A percentile compares a stretch with the other conserved stretches of the same genome.
Conservation (phyloP, 2,888 invertebrate species). For the Branchellion lobata region DNA sequence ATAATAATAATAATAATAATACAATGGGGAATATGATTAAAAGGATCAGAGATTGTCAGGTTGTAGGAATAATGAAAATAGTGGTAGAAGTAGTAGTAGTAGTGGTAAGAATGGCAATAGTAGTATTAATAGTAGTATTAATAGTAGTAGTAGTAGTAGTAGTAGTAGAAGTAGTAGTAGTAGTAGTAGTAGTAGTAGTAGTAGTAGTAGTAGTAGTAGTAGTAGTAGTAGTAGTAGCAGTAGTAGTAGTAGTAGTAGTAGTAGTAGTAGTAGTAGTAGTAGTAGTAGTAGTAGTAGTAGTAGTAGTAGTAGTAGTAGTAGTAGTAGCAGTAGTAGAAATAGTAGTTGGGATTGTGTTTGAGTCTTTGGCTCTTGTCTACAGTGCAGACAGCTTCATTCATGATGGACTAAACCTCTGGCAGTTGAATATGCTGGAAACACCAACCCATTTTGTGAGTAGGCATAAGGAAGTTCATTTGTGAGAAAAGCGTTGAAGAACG, state of each 20-base stretch:
- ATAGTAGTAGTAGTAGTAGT: conserved; percentile 17
- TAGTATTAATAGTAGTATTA: not conserved
- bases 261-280: conserved; percentile 37
- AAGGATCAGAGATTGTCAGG: not conserved
- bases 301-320: conserved; percentile 15
- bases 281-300: conserved; percentile 32
- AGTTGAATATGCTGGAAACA: no score
- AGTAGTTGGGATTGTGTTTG: conserved; percentile 17
- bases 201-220: conserved; percentile 28
- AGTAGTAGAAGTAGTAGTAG: conserved; percentile 25
- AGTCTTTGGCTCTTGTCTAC: no score
- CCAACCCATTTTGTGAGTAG: no score
- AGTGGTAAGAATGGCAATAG: conserved; percentile 28
- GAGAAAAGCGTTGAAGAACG: no score
- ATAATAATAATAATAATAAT: no score
- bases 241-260: conserved; percentile 37
- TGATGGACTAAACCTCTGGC: no score
- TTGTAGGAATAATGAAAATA: conserved; percentile 21
- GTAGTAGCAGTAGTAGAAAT: conserved; percentile 8
- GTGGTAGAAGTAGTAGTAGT: conserved; percentile 28
- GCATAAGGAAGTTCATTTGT: no score
- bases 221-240: conserved; percentile 7
- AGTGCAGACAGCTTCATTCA: no score
- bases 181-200: conserved; percentile 32
- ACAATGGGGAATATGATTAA: no score